These are phyloP conservation scores for Sturnus vulgaris DNA, from an alignment of 2,113 vertebrate species.

Conservation along the genomic window DNA sequence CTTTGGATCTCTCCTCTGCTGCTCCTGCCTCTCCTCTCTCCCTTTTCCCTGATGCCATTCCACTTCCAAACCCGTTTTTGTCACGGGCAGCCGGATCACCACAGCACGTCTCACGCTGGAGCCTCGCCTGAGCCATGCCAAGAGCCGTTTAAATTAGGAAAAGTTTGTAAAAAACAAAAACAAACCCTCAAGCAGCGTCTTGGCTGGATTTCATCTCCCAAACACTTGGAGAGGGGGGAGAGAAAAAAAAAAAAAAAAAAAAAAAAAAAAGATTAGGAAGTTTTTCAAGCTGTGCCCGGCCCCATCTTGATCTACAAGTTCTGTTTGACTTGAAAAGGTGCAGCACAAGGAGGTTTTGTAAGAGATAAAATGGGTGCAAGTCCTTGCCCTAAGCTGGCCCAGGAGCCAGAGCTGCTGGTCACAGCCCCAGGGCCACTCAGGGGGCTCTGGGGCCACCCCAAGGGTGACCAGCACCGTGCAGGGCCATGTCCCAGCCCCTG, in stretches of 20 bases:
- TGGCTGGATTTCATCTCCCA: background rate
- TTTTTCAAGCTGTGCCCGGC: slow-evolving; percentile 7
- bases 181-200: background rate
- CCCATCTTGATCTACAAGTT: background rate
- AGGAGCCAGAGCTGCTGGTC: background rate
- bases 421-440: background rate
- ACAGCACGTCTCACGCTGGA: rapidly evolving
- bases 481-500: background rate
- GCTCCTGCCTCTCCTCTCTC: background rate
- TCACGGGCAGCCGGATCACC: background rate
- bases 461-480: background rate
- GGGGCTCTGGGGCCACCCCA: background rate
- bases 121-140: background rate
- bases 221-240: rapidly evolving
- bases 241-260: too few species aligned
- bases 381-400: background rate
- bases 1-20: background rate
- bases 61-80: background rate
- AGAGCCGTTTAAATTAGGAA: background rate
- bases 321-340: background rate
- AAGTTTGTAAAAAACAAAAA: background rate
- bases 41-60: background rate
- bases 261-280: background rate
- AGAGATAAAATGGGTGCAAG: background rate
- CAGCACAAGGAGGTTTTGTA: background rate